Evolutionary conservation across 2,888 invertebrate species (phyloP).

Genomic region (Bibio marci): DNA sequence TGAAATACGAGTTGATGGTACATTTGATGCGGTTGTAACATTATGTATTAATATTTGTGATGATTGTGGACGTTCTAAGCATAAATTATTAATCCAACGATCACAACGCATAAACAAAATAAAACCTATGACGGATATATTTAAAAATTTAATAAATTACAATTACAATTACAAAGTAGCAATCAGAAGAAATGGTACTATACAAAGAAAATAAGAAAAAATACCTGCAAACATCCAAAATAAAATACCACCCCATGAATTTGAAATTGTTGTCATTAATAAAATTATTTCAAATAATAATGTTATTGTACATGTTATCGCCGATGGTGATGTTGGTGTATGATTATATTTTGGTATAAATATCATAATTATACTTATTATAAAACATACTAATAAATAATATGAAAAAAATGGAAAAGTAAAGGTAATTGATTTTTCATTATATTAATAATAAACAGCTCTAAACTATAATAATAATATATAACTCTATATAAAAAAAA

Average conservation of each 20-base stretch:
- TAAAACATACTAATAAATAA: constrained; percentile 16
- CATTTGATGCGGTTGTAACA: constrained; percentile 24
- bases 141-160: not conserved
- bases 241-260: constrained; percentile 27
- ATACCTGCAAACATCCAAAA: constrained; percentile 23
- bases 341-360: constrained; percentile 27
- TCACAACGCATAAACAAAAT: constrained; percentile 25
- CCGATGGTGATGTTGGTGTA: constrained; percentile 18
- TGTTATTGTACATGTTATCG: constrained; percentile 20
- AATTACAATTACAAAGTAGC: not conserved
- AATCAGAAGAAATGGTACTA: too few relatives aligned
- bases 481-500: too few relatives aligned
- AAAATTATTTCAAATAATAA: constrained; percentile 20
- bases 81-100: constrained; percentile 26
- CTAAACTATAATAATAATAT: too few relatives aligned
- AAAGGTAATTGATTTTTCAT: not conserved
- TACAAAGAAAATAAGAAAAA: too few relatives aligned
- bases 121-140: constrained; percentile 8
- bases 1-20: constrained; percentile 21
- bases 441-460: not conserved
- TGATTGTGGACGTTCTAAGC: constrained; percentile 20
- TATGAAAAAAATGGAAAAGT: not conserved
- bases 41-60: constrained; percentile 5
- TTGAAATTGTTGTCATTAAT: constrained; percentile 20
- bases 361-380: constrained; percentile 25